Percentiles rank a stretch among this genome's conserved stretches.
Evolutionary conservation across 1,140 invertebrate genomes (phyloP).

Genomic region (Vollenhovia emeryi): DNA sequence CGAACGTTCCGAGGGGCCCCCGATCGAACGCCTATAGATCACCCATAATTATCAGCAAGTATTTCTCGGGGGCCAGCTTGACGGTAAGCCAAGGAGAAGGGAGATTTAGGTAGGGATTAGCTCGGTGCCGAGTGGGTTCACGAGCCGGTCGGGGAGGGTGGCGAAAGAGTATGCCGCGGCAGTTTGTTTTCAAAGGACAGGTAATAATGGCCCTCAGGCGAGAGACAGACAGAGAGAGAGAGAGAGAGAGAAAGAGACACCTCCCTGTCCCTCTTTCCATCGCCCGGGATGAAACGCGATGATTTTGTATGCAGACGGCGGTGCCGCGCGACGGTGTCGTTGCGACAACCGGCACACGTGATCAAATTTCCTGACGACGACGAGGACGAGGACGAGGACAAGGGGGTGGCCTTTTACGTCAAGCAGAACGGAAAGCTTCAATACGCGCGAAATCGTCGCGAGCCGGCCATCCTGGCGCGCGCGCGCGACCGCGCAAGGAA

Average conservation of each 20-base stretch:
- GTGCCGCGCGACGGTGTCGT: slow-evolving; percentile 68
- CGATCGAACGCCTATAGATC: slow-evolving; percentile 42
- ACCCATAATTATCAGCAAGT: slow-evolving; percentile 36
- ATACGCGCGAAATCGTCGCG: slow-evolving; percentile 18
- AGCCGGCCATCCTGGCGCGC: background rate
- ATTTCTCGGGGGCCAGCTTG: slow-evolving; percentile 14
- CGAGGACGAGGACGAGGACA: slow-evolving; percentile 1
- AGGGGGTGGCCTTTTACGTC: slow-evolving; percentile 15
- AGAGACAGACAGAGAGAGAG: too few relatives aligned
- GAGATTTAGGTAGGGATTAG: background rate
- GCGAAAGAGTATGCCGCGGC: slow-evolving; percentile 35
- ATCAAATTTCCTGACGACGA: slow-evolving; percentile 77
- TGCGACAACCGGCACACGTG: slow-evolving; percentile 77
- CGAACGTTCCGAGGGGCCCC: background rate
- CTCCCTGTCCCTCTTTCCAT: background rate
- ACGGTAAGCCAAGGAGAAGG: background rate
- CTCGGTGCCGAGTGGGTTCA: background rate
- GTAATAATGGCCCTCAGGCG: slow-evolving; percentile 75
- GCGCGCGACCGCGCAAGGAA: background rate
- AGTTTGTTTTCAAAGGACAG: slow-evolving; percentile 79
- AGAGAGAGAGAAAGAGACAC: too few relatives aligned
- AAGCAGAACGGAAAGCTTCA: slow-evolving; percentile 36
- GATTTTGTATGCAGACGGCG: slow-evolving; percentile 78
- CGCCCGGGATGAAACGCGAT: slow-evolving; percentile 52
- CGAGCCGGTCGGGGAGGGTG: background rate